Evolutionary conservation across 2,113 vertebrate species (phyloP), one percentile per base, ranked within the genome.

Genomic region (Eubucco bourcierii): DNA sequence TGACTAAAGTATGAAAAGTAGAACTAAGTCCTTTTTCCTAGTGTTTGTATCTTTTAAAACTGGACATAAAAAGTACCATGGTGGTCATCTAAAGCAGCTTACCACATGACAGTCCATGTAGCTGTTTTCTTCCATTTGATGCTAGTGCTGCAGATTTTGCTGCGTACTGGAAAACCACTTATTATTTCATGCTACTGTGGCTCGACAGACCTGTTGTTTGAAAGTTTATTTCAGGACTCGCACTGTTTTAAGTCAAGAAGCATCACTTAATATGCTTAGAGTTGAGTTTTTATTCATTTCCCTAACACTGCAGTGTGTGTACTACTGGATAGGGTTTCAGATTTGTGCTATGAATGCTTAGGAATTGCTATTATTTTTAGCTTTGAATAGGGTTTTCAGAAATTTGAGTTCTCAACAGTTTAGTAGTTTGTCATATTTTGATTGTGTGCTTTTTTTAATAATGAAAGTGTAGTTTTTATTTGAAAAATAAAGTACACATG

Each of bases 401-500:
- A 73, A 61, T 39, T 50, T 33, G 66, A 70, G 29, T 64, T 76
- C 50, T 47, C 13, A 39, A 19, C 19, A 27, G 25, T 86, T 29
- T 47, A 6, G 20, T 80, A 47, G 34, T 83, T 4, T 85, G 61
- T 74, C 8, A 4, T 46, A 31, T 55, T 80, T 88, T 67, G 8
- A 11, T 80, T 56, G 10, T n/a, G 31, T 29, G 53, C 4, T 28
- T 72, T 28, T 46, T 33, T 37, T 8, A 47, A 17, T 20, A 37
- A 24, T 50, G 28, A 7, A 55, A 79, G 2, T 67, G 20, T 60
- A 28, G 52, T 82, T 16, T 55, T 17, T 4, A n/a, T 74, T 47
- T 66, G 67, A 46, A 28, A 29, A 8, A 11, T 6, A 15, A 56
- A 28, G 4, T 12, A 0, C 56, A 6, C 1, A 0, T 33, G 15